phyloP scores from a whole-genome alignment of 1,140 invertebrate genomes.

The Heterodera carotae region DNA sequence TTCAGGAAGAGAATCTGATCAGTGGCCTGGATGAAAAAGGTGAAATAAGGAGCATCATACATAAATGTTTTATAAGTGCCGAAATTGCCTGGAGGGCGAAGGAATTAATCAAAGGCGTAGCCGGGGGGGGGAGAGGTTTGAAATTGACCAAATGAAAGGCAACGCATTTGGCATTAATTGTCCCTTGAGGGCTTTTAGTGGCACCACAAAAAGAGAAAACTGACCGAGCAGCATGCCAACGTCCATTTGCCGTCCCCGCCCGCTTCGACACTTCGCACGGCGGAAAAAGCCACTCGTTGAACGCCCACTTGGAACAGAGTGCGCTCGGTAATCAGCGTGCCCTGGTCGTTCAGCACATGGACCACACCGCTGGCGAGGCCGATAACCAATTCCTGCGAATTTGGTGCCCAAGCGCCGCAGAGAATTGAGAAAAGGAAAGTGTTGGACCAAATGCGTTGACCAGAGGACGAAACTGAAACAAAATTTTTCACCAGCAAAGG shows the following conservation, averaged over 20 bases:
- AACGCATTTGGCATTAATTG: too few species aligned
- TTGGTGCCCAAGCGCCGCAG: constrained; percentile 94
- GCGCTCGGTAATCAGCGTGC: constrained; percentile 57
- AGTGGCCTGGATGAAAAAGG: constrained; percentile 9
- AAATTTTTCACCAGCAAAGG: too few species aligned
- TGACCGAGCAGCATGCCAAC: constrained; percentile 52
- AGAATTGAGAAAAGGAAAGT: constrained; percentile 91
- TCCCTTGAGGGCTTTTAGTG: too few species aligned
- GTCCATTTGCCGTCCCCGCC: constrained; percentile 54
- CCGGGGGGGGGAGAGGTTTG: too few species aligned
- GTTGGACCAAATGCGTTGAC: constrained; percentile 96
- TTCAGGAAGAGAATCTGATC: constrained; percentile 61
- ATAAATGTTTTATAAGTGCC: too few species aligned
- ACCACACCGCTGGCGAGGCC: constrained; percentile 56
- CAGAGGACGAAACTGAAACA: constrained; percentile 81
- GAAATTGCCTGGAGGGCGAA: too few species aligned
- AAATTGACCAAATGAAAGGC: too few species aligned
- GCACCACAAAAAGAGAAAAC: not conserved
- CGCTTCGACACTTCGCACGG: constrained; percentile 30
- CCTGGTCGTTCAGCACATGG: constrained; percentile 63
- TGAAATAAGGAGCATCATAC: too few species aligned
- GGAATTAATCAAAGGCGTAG: too few species aligned
- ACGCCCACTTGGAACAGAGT: constrained; percentile 48
- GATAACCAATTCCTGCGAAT: constrained; percentile 82
- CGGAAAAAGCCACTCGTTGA: constrained; percentile 48